Evolutionary conservation across 2,113 vertebrate species (phyloP), one percentile per base, ranked within the genome.

Genomic region (Grus americana): DNA sequence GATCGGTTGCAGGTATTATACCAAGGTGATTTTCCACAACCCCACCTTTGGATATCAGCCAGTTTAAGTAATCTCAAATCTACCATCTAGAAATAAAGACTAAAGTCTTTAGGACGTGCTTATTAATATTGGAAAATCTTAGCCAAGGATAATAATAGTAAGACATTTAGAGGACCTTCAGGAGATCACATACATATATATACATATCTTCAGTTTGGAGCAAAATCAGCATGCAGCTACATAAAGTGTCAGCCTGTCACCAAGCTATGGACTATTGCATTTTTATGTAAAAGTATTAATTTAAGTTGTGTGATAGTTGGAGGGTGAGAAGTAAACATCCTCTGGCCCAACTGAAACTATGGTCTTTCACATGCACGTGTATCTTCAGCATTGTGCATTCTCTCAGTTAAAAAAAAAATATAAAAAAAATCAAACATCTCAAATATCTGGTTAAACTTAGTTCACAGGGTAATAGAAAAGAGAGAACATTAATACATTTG

Each of bases 401-500:
- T 52, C 10, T 76, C 24, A 38, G 54, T 63, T 55, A n/a, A 81
- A 57, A 57, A 57, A n/a, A 81, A 57, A 32, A 55, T 9, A 57
- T 38, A 57, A 57, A 32, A 19, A 17, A 12, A 21, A 29, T 1
- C 10, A 15, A 86, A 68, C 30, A 87, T 32, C 40, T 11, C 8
- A 63, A 82, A 67, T 40, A 74, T 47, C 30, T 15, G 14, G 72
- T 67, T 90, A 70, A 36, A 42, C 61, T 29, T 50, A 89, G 63
- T 32, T 89, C 24, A 34, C 11, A 29, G 3, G 18, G 12, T 58
- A 73, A 38, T 8, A 29, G 23, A 55, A 93, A 63, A 94, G 36
- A 58, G 16, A 93, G 66, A 90, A 74, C 32, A 75, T 87, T 95
- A 92, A 80, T 83, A 70, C 29, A 67, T 93, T 95, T 95, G 76